These are phyloP conservation scores for Ammodytes marinus DNA, from an alignment of 2,113 vertebrate species.

Conservation along the genomic window DNA sequence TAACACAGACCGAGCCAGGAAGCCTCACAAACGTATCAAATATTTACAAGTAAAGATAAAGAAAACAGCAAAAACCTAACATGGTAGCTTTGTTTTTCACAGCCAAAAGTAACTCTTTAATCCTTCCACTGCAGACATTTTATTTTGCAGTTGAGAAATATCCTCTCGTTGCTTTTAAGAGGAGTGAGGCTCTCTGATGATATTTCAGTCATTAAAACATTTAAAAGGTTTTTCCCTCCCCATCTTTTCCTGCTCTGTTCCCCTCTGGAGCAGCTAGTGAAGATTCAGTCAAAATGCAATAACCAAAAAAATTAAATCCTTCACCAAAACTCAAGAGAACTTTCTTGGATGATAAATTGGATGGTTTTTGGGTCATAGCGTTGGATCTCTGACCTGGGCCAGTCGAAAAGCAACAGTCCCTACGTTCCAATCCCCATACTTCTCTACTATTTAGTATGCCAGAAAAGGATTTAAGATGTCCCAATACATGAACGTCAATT, in stretches of 20 bases:
- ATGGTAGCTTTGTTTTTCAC: not conserved
- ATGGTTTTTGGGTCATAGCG: not conserved
- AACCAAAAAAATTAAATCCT: not conserved
- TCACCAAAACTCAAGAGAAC: not conserved
- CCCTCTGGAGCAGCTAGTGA: not conserved
- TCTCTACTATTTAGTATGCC: too few relatives aligned
- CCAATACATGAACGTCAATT: too few relatives aligned
- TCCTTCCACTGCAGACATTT: constrained; percentile 21
- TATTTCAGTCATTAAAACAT: constrained; percentile 6
- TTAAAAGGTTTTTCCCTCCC: not conserved
- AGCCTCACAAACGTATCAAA: not conserved
- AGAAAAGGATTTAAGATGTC: too few relatives aligned
- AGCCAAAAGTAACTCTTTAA: constrained; percentile 1
- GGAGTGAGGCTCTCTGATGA: constrained; percentile 13
- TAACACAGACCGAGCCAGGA: not conserved
- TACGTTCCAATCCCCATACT: too few relatives aligned
- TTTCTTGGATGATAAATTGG: not conserved
- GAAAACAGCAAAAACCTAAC: not conserved
- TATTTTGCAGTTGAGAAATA: not conserved
- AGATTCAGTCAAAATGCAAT: not conserved
- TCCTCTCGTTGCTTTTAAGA: constrained; percentile 10
- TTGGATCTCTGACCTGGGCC: not conserved
- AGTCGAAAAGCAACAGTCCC: not conserved
- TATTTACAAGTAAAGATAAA: not conserved
- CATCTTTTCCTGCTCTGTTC: not conserved